Evolutionary conservation across 2,113 vertebrate species (phyloP).

Genomic region (Eleginops maclovinus): DNA sequence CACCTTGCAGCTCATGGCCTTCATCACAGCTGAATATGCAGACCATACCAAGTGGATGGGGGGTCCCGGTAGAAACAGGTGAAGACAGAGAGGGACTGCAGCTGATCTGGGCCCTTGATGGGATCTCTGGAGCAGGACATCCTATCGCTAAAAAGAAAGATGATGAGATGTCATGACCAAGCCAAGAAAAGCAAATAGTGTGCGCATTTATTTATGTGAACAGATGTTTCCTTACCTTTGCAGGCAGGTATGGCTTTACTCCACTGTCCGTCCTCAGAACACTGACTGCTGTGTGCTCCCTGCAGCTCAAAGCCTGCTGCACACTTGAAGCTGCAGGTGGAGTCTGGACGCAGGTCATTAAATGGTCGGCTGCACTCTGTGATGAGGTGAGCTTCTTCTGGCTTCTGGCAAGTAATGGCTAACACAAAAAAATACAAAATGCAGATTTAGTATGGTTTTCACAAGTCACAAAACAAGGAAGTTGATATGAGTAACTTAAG

Average conservation of each 20-base stretch:
- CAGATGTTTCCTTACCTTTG: constrained; percentile 50
- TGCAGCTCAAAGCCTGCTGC: constrained; percentile 63
- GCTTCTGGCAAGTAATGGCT: constrained; percentile 69
- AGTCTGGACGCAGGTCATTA: constrained; percentile 28
- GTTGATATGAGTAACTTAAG: neutral
- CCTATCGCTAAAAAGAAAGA: constrained; percentile 28
- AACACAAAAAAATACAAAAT: neutral
- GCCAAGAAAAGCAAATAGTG: neutral
- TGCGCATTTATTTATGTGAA: neutral
- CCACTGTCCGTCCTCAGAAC: constrained; percentile 66
- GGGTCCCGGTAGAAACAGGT: neutral
- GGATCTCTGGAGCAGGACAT: constrained; percentile 55
- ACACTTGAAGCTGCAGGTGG: constrained; percentile 73
- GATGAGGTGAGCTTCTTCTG: constrained; percentile 46
- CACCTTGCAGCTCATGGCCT: constrained; percentile 66
- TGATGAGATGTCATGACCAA: neutral
- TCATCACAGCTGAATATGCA: constrained; percentile 68
- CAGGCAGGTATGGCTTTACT: constrained; percentile 56
- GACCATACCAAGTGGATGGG: constrained; percentile 13
- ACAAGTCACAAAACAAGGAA: neutral
- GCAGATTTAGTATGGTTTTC: neutral
- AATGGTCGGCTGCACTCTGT: constrained; percentile 46
- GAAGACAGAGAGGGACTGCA: constrained; percentile 43
- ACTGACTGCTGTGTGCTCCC: constrained; percentile 46
- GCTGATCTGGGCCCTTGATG: constrained; percentile 45